These are phyloP conservation scores for Carcina quercana DNA, from an alignment of 2,888 invertebrate genomes.

Conservation along the genomic window DNA sequence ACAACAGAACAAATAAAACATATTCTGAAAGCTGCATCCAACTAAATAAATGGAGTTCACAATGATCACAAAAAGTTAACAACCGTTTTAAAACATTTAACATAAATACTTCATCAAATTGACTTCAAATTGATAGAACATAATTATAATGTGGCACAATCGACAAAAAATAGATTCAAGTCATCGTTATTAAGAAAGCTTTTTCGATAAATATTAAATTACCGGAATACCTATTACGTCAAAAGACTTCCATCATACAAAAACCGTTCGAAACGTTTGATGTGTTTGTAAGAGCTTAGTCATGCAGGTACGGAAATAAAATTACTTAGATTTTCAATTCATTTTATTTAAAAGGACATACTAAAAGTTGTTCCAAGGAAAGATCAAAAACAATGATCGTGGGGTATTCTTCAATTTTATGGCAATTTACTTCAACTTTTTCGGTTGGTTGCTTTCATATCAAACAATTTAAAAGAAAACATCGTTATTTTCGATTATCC, in stretches of 20 bases:
- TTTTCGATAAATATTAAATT: conserved; percentile 4
- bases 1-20: too few species aligned
- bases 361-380: too few species aligned
- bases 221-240: conserved; percentile 1
- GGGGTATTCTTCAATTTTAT: too few species aligned
- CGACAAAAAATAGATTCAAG: conserved; percentile 9
- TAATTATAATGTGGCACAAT: conserved; percentile 5
- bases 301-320: too few species aligned
- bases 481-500: conserved; percentile 54
- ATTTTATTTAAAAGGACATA: too few species aligned
- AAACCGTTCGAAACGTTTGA: too few species aligned
- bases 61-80: conserved; percentile 2
- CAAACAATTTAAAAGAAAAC: conserved; percentile 37
- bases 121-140: conserved; percentile 8
- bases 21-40: too few species aligned
- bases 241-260: too few species aligned
- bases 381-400: too few species aligned
- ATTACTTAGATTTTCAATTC: too few species aligned
- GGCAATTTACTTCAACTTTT: conserved; percentile 15
- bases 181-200: conserved; percentile 7
- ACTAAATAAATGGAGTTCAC: too few species aligned
- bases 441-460: conserved; percentile 34
- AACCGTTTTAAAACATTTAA: conserved; percentile 7
- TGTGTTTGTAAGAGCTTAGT: too few species aligned
- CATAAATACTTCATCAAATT: conserved; percentile 7